Evolutionary conservation across 2,888 invertebrate species (phyloP).

Genomic region (Cosmia pyralina): DNA sequence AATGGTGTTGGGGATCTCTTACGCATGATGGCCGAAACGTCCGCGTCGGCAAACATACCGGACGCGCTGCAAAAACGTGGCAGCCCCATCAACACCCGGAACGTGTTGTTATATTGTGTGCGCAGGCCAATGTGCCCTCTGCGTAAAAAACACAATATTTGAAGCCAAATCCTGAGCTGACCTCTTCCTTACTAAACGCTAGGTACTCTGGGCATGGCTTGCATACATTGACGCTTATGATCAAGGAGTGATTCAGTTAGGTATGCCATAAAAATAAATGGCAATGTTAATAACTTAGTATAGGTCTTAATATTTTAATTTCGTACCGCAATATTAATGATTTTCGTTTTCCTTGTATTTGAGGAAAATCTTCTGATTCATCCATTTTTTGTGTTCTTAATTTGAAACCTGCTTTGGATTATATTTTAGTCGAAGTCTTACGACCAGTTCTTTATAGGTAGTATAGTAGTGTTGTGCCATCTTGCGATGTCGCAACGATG

Average conservation of each 20-base stretch:
- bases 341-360: neutral
- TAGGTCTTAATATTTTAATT: neutral
- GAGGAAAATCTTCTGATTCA: conserved; percentile 5
- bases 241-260: neutral
- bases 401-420: neutral
- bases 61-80: too few species aligned
- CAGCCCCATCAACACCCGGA: too few species aligned
- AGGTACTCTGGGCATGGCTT: too few species aligned
- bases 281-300: neutral
- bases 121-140: too few species aligned
- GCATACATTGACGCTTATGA: neutral
- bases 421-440: neutral
- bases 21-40: too few species aligned
- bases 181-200: neutral
- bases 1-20: too few species aligned
- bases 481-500: neutral
- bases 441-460: neutral
- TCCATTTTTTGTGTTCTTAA: conserved; percentile 1
- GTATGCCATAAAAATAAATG: neutral
- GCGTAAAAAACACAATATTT: neutral
- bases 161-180: neutral
- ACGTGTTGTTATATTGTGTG: too few species aligned
- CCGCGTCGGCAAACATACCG: too few species aligned
- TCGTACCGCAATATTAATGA: neutral
- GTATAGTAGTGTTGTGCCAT: neutral